Percentiles rank a stretch among this genome's conserved stretches.
Conservation (phyloP, 2,113 vertebrate species). For the Salvelinus namaycush region DNA sequence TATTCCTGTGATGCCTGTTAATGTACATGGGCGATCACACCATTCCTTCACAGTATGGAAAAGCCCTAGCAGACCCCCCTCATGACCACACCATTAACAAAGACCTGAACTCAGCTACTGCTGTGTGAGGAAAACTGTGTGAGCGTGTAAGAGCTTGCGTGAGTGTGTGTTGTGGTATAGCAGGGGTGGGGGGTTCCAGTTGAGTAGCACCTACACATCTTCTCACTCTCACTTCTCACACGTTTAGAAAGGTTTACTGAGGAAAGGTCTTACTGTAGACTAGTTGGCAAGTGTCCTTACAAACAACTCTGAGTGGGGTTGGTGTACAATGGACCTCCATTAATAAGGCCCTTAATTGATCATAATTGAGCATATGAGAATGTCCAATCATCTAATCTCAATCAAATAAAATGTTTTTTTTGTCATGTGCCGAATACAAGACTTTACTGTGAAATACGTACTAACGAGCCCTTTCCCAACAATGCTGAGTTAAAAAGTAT, state of each 20-base stretch:
- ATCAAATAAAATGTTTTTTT: background rate
- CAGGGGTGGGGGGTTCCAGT: slow-evolving; percentile 52
- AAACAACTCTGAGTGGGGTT: background rate
- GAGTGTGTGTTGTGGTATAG: background rate
- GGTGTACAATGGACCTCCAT: background rate
- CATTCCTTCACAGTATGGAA: background rate
- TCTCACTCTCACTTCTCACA: background rate
- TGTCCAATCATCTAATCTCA: slow-evolving; percentile 63
- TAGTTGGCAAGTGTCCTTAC: too few relatives aligned
- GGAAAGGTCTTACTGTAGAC: too few relatives aligned
- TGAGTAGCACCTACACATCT: slow-evolving; percentile 31
- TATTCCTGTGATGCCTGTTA: background rate
- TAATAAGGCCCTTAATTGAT: slow-evolving; percentile 44
- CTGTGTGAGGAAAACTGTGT: background rate
- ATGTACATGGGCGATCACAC: too few relatives aligned
- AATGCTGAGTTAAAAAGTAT: too few relatives aligned
- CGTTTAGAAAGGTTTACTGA: background rate
- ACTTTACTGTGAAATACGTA: too few relatives aligned
- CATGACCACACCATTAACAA: background rate
- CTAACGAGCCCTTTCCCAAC: too few relatives aligned
- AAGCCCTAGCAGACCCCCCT: background rate
- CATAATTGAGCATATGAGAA: slow-evolving; percentile 74
- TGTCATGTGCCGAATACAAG: too few relatives aligned
- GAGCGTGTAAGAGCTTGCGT: background rate
- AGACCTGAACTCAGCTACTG: background rate